phyloP scores from a whole-genome alignment of 2,113 vertebrate species.

The Brevimyrus niger region DNA sequence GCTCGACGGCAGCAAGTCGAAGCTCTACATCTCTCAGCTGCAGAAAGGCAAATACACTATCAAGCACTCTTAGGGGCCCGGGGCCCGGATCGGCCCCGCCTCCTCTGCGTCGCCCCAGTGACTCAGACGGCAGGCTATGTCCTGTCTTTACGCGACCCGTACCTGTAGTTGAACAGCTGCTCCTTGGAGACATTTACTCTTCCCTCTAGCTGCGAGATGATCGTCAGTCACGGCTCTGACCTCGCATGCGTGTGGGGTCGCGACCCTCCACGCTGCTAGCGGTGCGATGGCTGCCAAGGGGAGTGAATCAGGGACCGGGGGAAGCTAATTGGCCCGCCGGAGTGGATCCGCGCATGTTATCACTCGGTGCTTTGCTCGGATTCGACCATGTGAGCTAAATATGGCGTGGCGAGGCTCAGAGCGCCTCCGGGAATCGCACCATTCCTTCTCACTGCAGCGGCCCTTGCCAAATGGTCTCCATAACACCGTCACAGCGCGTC shows the following conservation, averaged over 20 bases:
- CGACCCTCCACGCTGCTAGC: slow-evolving; percentile 10
- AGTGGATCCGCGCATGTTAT: background rate
- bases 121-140: background rate
- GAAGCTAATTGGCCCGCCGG: background rate
- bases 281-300: slow-evolving; percentile 2
- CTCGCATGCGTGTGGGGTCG: slow-evolving; percentile 17
- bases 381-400: background rate
- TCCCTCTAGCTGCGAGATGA: slow-evolving; percentile 28
- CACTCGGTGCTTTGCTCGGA: background rate
- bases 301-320: background rate
- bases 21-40: slow-evolving; percentile 93
- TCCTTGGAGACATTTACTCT: background rate
- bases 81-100: background rate
- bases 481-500: background rate
- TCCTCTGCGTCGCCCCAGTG: background rate
- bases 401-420: background rate
- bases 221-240: slow-evolving; percentile 22
- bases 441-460: background rate
- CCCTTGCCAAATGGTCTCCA: background rate
- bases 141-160: background rate
- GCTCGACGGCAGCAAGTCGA: slow-evolving; percentile 91
- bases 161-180: background rate
- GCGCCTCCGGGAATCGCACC: background rate
- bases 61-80: slow-evolving; percentile 68
- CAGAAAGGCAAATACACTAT: slow-evolving; percentile 98